Conservation (phyloP, 2,888 invertebrate species). For the Melinaea marsaeus region DNA sequence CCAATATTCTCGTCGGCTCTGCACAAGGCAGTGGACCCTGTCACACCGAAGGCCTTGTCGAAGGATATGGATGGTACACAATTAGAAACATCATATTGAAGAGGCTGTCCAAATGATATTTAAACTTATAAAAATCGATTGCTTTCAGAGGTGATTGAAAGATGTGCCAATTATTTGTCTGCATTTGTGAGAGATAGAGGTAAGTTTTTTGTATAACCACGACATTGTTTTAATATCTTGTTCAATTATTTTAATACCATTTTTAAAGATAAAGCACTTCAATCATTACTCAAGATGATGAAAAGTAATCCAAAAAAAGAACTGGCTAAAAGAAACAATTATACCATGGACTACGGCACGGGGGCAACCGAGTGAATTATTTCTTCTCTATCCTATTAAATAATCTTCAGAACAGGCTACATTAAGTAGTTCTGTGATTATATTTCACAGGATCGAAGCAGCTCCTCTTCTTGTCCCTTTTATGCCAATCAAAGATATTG, state of each 20-base stretch:
- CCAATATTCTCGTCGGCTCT: slow-evolving; percentile 41
- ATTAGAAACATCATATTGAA: not conserved
- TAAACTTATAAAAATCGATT: slow-evolving; percentile 12
- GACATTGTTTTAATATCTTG: not conserved
- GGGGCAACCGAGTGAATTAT: slow-evolving; percentile 51
- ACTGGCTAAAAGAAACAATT: slow-evolving; percentile 43
- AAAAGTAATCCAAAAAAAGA: slow-evolving; percentile 43
- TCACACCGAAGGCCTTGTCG: slow-evolving; percentile 42
- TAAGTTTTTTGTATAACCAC: slow-evolving; percentile 28
- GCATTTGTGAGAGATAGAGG: slow-evolving; percentile 57
- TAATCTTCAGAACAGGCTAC: too few species aligned
- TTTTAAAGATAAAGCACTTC: slow-evolving; percentile 44
- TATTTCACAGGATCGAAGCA: slow-evolving; percentile 42
- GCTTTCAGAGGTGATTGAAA: slow-evolving; percentile 50
- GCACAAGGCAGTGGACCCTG: slow-evolving; percentile 43
- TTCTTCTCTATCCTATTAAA: not conserved
- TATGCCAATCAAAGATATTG: slow-evolving; percentile 56
- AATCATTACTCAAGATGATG: slow-evolving; percentile 49
- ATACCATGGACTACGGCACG: slow-evolving; percentile 45
- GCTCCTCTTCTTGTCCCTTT: slow-evolving; percentile 50
- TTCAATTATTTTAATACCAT: not conserved
- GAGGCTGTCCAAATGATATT: not conserved
- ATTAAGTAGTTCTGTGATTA: not conserved
- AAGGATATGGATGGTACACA: slow-evolving; percentile 49
- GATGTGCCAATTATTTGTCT: slow-evolving; percentile 54